A percentile compares a stretch with the other conserved stretches of the same genome.
Conservation (phyloP, 2,888 invertebrate species). For the Patella ulyssiponensis region DNA sequence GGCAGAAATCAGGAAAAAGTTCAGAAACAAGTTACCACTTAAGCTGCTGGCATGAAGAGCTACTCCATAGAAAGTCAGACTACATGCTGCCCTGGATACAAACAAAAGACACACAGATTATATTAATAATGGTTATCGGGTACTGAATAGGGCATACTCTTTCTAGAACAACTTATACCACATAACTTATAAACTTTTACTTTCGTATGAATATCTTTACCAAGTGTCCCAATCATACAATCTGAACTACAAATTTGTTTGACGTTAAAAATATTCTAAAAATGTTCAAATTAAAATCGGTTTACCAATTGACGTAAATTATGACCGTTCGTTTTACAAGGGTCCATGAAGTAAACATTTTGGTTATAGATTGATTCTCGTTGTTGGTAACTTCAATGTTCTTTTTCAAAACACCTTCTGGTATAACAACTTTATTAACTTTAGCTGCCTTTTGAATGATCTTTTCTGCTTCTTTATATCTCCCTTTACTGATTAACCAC, state of each 20-base stretch:
- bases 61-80: conserved; percentile 44
- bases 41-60: conserved; percentile 31
- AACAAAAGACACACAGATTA: no score
- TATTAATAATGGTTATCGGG: no score
- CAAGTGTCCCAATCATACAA: no score
- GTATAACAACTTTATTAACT: conserved; percentile 42
- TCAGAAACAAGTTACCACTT: conserved; percentile 37
- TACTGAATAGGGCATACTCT: no score
- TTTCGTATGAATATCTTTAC: no score
- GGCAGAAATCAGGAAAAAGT: conserved; percentile 35
- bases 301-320: conserved; percentile 2
- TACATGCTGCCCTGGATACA: conserved; percentile 37
- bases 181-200: no score
- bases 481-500: conserved; percentile 45
- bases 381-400: not conserved
- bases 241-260: no score
- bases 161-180: no score
- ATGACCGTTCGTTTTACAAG: not conserved
- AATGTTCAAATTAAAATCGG: no score
- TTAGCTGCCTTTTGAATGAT: conserved; percentile 45
- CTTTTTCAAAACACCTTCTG: conserved; percentile 36
- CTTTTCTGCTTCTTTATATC: conserved; percentile 43
- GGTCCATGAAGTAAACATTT: not conserved
- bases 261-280: no score
- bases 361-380: not conserved